phyloP scores from a whole-genome alignment of 2,797 vertebrate species.

The Crocidura indochinensis region DNA sequence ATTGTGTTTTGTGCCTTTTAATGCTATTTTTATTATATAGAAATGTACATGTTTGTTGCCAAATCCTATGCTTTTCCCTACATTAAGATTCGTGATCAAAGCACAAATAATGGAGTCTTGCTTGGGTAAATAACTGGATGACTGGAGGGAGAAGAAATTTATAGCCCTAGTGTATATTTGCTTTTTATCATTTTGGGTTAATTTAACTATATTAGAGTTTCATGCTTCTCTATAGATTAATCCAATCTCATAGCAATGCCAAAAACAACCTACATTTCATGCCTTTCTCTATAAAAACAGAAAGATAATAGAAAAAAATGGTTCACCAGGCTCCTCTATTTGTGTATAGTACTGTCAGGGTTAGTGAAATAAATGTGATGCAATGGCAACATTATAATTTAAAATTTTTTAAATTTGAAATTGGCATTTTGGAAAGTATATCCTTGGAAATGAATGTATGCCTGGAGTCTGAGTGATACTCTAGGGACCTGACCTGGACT shows the following conservation, averaged over 20 bases:
- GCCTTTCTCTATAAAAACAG: conserved; percentile 30
- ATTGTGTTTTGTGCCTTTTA: conserved; percentile 78
- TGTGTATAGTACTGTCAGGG: neutral
- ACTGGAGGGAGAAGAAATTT: conserved; percentile 7
- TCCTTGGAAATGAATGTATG: too few relatives aligned
- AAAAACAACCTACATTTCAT: conserved; percentile 44
- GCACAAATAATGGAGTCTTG: conserved; percentile 71
- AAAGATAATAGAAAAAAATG: neutral
- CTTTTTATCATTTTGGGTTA: conserved; percentile 78
- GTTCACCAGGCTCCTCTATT: neutral
- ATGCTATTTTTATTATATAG: conserved; percentile 78
- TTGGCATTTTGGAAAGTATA: neutral
- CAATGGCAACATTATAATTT: neutral
- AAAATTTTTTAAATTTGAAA: neutral
- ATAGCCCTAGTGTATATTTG: conserved; percentile 73
- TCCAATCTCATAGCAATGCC: conserved; percentile 64
- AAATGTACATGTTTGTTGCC: conserved; percentile 74
- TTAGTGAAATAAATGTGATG: neutral
- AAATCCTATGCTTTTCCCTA: conserved; percentile 70
- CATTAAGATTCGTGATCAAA: conserved; percentile 74
- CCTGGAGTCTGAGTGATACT: too few relatives aligned
- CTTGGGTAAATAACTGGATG: conserved; percentile 35
- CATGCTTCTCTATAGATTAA: conserved; percentile 71
- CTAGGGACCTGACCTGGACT: too few relatives aligned
- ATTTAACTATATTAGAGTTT: conserved; percentile 78